Evolutionary conservation across 2,113 vertebrate species (phyloP), one percentile per base, ranked within the genome.

Genomic region (Pantherophis guttatus): DNA sequence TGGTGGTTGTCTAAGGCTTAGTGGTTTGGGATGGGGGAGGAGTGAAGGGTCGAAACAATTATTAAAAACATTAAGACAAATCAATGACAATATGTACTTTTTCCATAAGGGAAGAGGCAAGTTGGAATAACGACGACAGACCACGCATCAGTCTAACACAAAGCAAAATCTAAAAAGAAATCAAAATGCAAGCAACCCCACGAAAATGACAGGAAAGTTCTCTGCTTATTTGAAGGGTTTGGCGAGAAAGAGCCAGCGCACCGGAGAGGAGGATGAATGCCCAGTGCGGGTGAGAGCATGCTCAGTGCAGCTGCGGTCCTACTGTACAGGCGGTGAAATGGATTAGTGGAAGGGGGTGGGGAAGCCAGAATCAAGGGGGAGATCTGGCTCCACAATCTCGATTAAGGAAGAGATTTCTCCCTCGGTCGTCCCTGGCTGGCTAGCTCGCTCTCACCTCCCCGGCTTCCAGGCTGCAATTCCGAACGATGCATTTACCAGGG

Each of bases 331-430:
- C 93, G 57, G 88, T 2, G 15, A 93, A 48, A 50, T 12, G 87
- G 91, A 92, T 96, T 93, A 95, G 91, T 44, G 65, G 86, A 94
- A 92, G 75, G 33, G 33, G 13, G 55, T 29, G 21, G 55, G 57
- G 75, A 88, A 55, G 94, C 91, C 94, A 24, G 26, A 70, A 91
- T 91, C 48, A 92, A 92, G 95, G 88, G 87, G 59, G 95, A 65
- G 94, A 94, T 52, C 53, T 70, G 1, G 50, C 59, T 55, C 89
- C 65, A 33, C 62, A 21, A 26, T 3, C 54, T 8, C 1, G 11
- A 5, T 29, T 59, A 33, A 62, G 2, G 10, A 21, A 8, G 44
- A 5, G 13, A 8, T 26, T 29, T 29, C 53, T 48, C 39, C 29
- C 29, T 15, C 62, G 52, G 55, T 12, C 86, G 91, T 33, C 50